Base-by-base conservation (phyloP, 2,797 vertebrate species). In the Sus cebifrons region DNA sequence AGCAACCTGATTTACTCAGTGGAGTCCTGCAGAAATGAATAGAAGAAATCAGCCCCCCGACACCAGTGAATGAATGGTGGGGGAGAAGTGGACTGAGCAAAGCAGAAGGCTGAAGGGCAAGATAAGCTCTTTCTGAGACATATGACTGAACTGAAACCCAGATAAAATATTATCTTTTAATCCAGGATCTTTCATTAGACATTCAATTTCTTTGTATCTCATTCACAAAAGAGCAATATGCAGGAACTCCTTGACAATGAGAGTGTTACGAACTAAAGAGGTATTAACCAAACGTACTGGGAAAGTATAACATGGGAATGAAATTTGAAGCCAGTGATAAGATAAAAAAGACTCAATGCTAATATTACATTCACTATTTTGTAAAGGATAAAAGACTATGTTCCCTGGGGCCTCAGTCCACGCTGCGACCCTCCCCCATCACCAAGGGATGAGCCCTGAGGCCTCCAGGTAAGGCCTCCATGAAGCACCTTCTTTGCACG, bases 201-300 rank as follows among this genome's bases (percentile, higher is more conserved):
- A 65, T 92, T 96, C 44, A 3, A 17, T 64, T 92, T 86, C 84
- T 96, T 84, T 82, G 21, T 60, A 29, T 77, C 73, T 92, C 97
- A 97, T 98, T 97, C 97, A 97, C 95, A 95, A 82, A 96, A 95
- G 79, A 82, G 75, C 93, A 91, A 14, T 40, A 6, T 5, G 68
- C 17, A 54, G 88, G 85, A 62, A 15, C 77, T 74, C 58, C 16
- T 14, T 18, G 49, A 49, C 73, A 73, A 65, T 32, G 71, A 91
- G 56, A 85, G 71, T 44, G 27, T 56, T 91, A 20, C 10, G 23
- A 71, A 81, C 71, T 17, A 88, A 88, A 71, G 73, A 49, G 64
- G 40, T 74, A 89, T 92, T 29, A 29, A 70, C 29, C 32, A 27
- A 67, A 65, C 4, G 5, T 36, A 36, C 68, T 74, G 67, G 79